These are phyloP conservation scores for Boloria euphrosyne DNA, from an alignment of 2,888 invertebrate genomes.

Conservation along the genomic window DNA sequence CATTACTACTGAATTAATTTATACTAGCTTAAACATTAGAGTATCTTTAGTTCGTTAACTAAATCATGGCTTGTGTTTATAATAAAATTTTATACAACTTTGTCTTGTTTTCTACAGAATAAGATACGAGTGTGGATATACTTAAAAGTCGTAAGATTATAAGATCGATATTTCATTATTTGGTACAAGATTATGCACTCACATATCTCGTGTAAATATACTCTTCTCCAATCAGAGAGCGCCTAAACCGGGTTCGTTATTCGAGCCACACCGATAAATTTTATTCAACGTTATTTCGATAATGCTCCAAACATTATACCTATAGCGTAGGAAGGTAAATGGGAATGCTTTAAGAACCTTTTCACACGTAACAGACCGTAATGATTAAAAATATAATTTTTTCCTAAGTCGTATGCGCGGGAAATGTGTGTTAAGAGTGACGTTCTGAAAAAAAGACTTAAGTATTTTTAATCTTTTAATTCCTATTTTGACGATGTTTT, in stretches of 20 bases:
- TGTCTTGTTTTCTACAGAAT: slow-evolving; percentile 20
- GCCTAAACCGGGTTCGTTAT: slow-evolving; percentile 49
- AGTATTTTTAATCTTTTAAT: no score
- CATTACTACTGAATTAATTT: not conserved
- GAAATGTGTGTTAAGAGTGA: not conserved
- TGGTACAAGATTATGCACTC: slow-evolving; percentile 53
- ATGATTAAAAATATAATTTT: not conserved
- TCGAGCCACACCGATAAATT: slow-evolving; percentile 60
- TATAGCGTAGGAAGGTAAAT: slow-evolving; percentile 46
- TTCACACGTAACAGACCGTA: slow-evolving; percentile 29
- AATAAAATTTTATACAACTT: slow-evolving; percentile 7
- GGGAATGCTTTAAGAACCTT: slow-evolving; percentile 37
- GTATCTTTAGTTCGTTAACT: not conserved
- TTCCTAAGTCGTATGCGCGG: not conserved
- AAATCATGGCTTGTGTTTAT: not conserved
- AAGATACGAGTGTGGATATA: slow-evolving; percentile 22
- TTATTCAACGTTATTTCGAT: slow-evolving; percentile 52
- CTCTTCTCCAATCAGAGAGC: slow-evolving; percentile 52
- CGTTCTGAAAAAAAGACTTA: no score
- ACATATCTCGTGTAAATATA: slow-evolving; percentile 45
- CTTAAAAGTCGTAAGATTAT: slow-evolving; percentile 35
- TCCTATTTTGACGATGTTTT: no score
- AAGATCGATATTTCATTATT: slow-evolving; percentile 37
- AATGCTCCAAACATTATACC: slow-evolving; percentile 48
- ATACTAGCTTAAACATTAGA: slow-evolving; percentile 2